Conservation (phyloP, 2,888 invertebrate genomes). For the Stegophylla sp. region DNA sequence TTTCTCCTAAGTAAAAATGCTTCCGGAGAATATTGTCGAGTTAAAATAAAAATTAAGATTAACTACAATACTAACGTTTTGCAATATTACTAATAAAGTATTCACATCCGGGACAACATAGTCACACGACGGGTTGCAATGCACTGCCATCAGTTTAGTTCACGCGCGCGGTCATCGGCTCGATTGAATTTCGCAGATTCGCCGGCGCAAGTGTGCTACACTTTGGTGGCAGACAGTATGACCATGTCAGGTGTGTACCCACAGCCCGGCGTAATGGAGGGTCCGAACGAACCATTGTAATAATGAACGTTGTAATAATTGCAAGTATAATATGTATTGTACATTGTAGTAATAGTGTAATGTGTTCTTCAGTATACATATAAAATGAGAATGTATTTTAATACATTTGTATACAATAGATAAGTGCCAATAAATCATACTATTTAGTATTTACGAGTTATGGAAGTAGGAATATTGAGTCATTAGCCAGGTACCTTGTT, state of each 20-base stretch:
- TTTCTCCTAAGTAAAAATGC: not conserved
- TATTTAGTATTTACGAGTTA: no score
- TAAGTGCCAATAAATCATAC: not conserved
- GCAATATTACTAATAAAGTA: not conserved
- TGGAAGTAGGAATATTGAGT: no score
- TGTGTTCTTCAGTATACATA: no score
- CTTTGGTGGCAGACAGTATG: conserved; percentile 50
- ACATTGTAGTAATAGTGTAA: no score
- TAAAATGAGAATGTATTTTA: no score
- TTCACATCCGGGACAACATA: conserved; percentile 34
- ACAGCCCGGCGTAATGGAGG: not conserved
- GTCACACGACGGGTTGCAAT: conserved; percentile 18
- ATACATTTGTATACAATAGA: not conserved
- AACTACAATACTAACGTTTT: not conserved
- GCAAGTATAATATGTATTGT: no score
- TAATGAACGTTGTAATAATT: not conserved
- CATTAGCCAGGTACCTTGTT: no score
- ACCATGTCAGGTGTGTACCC: conserved; percentile 39
- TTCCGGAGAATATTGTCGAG: not conserved
- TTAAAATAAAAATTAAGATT: not conserved
- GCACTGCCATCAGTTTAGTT: conserved; percentile 51
- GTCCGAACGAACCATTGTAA: conserved; percentile 3
- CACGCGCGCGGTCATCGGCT: conserved; percentile 57
- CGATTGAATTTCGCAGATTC: conserved; percentile 58
- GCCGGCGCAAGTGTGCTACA: conserved; percentile 43